These are phyloP conservation scores for Galerucella pusilla DNA, from an alignment of 2,888 invertebrate species.

Conservation along the genomic window DNA sequence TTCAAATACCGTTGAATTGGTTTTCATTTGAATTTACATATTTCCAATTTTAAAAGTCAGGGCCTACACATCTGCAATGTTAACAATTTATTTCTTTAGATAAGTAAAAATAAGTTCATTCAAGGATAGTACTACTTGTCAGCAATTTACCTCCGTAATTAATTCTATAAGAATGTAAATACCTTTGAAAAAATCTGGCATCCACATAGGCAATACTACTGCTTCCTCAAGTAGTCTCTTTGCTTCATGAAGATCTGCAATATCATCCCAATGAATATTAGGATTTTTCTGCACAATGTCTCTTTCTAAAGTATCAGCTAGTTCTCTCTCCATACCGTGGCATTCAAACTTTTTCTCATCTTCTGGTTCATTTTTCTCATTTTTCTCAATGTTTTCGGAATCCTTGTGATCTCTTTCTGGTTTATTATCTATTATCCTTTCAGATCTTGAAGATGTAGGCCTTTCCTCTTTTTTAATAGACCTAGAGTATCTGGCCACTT, in stretches of 20 bases:
- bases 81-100: no score
- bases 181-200: constrained; percentile 98
- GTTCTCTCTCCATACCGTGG: constrained; percentile 85
- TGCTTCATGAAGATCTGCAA: constrained; percentile 89
- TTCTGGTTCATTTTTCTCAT: constrained; percentile 64
- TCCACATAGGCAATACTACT: constrained; percentile 96
- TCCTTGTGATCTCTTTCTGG: constrained; percentile 69
- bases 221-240: constrained; percentile 95
- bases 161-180: neutral
- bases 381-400: constrained; percentile 75
- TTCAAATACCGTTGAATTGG: no score
- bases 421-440: constrained; percentile 61
- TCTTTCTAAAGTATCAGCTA: constrained; percentile 90
- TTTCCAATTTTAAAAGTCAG: no score
- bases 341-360: constrained; percentile 89
- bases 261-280: constrained; percentile 95
- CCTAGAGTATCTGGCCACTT: constrained; percentile 50
- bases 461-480: constrained; percentile 63
- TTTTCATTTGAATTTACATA: no score
- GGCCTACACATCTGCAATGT: no score
- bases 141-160: no score
- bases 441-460: constrained; percentile 61
- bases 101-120: no score
- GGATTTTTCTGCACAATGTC: constrained; percentile 98
- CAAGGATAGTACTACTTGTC: no score